Conservation (phyloP, 2,113 vertebrate species). For the Rhinogobius similis region DNA sequence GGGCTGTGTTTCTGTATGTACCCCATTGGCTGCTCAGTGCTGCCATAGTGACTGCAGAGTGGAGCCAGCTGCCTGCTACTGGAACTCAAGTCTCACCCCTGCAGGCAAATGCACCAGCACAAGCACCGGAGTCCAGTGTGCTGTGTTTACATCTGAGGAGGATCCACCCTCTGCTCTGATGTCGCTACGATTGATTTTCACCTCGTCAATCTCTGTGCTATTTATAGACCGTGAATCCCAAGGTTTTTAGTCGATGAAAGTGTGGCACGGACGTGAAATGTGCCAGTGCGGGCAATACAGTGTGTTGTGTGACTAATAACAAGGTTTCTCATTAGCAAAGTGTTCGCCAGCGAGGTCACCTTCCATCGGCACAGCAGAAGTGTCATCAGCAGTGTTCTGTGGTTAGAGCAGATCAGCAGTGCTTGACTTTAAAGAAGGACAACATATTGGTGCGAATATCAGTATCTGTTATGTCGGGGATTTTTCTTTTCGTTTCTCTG, state of each 20-base stretch:
- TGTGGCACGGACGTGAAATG: conserved; percentile 20
- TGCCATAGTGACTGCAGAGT: conserved; percentile 65
- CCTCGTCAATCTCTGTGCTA: conserved; percentile 33
- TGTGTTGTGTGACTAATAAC: conserved; percentile 4
- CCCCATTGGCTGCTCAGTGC: conserved; percentile 31
- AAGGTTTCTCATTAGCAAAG: conserved; percentile 18
- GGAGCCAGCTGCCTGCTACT: conserved; percentile 28
- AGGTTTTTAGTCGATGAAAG: conserved; percentile 38
- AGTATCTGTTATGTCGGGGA: too few relatives aligned
- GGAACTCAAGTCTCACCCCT: conserved; percentile 23
- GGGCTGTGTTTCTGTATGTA: conserved; percentile 3
- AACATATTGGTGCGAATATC: too few relatives aligned
- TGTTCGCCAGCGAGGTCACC: conserved; percentile 8
- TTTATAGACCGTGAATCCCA: conserved; percentile 35
- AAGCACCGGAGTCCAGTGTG: neutral
- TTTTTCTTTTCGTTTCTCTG: too few relatives aligned
- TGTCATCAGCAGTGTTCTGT: neutral
- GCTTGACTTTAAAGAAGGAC: neutral
- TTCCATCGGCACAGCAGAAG: neutral
- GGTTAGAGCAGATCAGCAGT: neutral
- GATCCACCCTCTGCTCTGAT: conserved; percentile 16
- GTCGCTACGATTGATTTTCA: conserved; percentile 36
- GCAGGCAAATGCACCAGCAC: conserved; percentile 6
- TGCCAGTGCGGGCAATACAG: conserved; percentile 1
- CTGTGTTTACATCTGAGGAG: conserved; percentile 40